phyloP scores from a whole-genome alignment of 2,113 vertebrate genomes.

The Ellobius talpinus region DNA sequence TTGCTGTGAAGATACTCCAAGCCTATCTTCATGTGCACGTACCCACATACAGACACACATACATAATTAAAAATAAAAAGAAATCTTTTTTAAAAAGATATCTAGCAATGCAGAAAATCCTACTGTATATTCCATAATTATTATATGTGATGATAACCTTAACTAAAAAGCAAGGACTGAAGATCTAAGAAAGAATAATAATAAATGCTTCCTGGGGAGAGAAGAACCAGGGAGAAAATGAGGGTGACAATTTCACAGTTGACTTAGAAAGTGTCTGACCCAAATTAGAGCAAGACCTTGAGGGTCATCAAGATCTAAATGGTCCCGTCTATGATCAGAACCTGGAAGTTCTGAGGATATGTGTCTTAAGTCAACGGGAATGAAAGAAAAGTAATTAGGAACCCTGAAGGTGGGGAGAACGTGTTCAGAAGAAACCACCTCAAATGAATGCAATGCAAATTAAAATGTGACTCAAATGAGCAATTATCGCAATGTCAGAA shows the following conservation, averaged over 20 bases:
- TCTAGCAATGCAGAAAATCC: neutral
- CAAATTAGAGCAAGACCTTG: neutral
- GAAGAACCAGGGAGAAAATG: neutral
- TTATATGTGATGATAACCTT: neutral
- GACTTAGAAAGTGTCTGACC: neutral
- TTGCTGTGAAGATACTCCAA: neutral
- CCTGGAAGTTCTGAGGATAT: neutral
- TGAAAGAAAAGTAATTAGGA: constrained; percentile 24
- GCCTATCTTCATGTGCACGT: neutral
- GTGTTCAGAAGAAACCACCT: neutral
- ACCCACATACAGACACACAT: neutral
- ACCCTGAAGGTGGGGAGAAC: neutral
- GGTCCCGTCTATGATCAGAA: neutral
- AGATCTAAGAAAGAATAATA: constrained; percentile 31
- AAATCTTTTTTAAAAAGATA: neutral
- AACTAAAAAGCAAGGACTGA: constrained; percentile 4
- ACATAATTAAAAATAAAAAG: neutral
- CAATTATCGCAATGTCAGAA: neutral
- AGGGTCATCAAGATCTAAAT: neutral
- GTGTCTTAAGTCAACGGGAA: constrained; percentile 4
- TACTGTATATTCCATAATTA: constrained; percentile 13
- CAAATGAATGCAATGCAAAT: neutral
- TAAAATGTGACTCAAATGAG: neutral
- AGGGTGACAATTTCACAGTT: neutral
- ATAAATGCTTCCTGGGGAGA: neutral